Conservation (phyloP, 2,888 invertebrate genomes). For the Globia sparganii region DNA sequence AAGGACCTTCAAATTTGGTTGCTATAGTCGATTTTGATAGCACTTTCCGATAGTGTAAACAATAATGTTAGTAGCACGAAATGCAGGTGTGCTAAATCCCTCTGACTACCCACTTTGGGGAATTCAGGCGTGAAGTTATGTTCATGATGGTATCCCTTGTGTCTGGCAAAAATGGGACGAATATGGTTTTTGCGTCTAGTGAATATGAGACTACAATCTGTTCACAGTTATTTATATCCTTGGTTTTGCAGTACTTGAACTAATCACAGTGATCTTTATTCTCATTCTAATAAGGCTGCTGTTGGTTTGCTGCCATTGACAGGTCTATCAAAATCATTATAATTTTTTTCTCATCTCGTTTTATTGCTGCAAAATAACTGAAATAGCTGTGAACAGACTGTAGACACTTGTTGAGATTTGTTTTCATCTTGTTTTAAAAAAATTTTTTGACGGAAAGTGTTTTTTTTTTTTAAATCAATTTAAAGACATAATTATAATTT, state of each 20-base stretch:
- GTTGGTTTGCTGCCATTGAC: no score
- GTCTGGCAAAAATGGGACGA: not conserved
- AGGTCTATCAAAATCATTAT: no score
- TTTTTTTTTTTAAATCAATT: not conserved
- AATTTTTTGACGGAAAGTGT: not conserved
- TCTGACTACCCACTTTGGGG: not conserved
- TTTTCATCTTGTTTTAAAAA: not conserved
- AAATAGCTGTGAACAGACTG: no score
- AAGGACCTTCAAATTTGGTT: conserved; percentile 8
- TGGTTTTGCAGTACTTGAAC: not conserved
- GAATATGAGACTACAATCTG: not conserved
- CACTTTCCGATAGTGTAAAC: conserved; percentile 31
- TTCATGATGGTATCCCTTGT: not conserved
- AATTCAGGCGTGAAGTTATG: not conserved
- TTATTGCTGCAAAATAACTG: no score
- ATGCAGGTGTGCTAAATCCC: not conserved
- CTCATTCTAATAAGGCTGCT: no score
- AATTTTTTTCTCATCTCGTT: no score
- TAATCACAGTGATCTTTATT: no score
- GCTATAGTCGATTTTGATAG: conserved; percentile 4
- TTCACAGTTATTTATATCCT: not conserved
- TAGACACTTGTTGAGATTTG: not conserved
- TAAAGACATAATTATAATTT: not conserved
- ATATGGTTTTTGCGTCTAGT: not conserved
- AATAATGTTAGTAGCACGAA: not conserved